A percentile compares a stretch with the other conserved stretches of the same genome.
phyloP scores from a whole-genome alignment of 2,888 invertebrate species.

The Andrena marginata region DNA sequence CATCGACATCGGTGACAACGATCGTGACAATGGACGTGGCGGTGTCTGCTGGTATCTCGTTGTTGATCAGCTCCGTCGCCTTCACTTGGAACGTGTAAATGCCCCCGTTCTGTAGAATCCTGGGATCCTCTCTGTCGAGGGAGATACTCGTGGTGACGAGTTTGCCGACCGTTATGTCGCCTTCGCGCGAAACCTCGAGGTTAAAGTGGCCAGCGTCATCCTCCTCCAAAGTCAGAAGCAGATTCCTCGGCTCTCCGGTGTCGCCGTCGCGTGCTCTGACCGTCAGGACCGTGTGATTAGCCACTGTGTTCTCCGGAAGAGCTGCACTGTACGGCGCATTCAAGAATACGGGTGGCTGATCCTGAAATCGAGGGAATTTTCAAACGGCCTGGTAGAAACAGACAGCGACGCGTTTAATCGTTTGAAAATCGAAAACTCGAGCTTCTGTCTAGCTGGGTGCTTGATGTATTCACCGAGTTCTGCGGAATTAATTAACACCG shows the following conservation, averaged over 20 bases:
- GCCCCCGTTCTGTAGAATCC: constrained; percentile 91
- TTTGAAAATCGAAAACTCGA: neutral
- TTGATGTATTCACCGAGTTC: neutral
- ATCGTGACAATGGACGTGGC: constrained; percentile 90
- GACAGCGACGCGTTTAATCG: neutral
- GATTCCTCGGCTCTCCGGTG: constrained; percentile 89
- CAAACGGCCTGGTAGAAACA: neutral
- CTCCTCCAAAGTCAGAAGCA: constrained; percentile 89
- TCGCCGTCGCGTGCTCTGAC: constrained; percentile 93
- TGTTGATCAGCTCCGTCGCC: constrained; percentile 91
- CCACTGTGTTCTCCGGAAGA: constrained; percentile 90
- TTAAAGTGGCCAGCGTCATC: constrained; percentile 90
- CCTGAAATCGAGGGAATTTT: constrained; percentile 83
- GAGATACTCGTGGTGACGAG: constrained; percentile 89
- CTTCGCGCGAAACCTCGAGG: constrained; percentile 86
- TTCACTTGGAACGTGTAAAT: constrained; percentile 90
- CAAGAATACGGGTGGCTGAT: constrained; percentile 93
- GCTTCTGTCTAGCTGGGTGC: neutral
- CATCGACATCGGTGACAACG: constrained; percentile 92
- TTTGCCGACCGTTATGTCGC: constrained; percentile 87
- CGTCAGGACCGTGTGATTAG: constrained; percentile 87
- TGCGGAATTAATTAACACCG: neutral
- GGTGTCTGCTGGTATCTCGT: constrained; percentile 89
- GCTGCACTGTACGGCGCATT: constrained; percentile 93
- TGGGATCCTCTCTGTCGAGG: constrained; percentile 91